Evolutionary conservation across 2,113 vertebrate genomes (phyloP).

Genomic region (Recurvirostra avosetta): DNA sequence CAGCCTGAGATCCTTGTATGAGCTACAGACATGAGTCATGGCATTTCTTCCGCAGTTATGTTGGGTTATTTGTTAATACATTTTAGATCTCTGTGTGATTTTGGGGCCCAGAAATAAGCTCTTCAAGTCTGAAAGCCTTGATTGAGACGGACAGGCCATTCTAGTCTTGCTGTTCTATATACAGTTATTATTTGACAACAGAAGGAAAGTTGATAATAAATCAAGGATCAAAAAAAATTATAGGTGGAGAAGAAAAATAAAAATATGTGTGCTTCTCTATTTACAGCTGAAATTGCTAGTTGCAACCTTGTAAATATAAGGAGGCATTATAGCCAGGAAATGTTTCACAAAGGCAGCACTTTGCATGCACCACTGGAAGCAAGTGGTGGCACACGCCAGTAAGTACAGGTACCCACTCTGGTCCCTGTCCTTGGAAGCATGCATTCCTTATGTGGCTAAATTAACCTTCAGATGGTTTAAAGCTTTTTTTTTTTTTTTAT

Average conservation of each 20-base stretch:
- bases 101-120: neutral
- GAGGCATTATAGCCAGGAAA: neutral
- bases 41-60: neutral
- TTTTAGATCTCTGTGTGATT: neutral
- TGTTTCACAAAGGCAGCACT: neutral
- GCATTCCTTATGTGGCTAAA: neutral
- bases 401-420: neutral
- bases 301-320: neutral
- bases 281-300: neutral
- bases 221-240: neutral
- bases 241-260: neutral
- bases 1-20: neutral
- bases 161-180: neutral
- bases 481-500: neutral
- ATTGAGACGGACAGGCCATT: accelerated
- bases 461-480: neutral
- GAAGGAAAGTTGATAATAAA: neutral
- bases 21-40: neutral
- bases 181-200: neutral
- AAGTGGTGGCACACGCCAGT: neutral
- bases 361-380: neutral
- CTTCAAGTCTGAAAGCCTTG: neutral
- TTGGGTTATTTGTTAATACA: neutral
- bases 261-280: neutral
- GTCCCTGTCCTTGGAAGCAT: neutral